Evolutionary conservation across 1,140 invertebrate genomes (phyloP), one percentile per base, ranked within the genome.

Genomic region (Calephelis nemesis): DNA sequence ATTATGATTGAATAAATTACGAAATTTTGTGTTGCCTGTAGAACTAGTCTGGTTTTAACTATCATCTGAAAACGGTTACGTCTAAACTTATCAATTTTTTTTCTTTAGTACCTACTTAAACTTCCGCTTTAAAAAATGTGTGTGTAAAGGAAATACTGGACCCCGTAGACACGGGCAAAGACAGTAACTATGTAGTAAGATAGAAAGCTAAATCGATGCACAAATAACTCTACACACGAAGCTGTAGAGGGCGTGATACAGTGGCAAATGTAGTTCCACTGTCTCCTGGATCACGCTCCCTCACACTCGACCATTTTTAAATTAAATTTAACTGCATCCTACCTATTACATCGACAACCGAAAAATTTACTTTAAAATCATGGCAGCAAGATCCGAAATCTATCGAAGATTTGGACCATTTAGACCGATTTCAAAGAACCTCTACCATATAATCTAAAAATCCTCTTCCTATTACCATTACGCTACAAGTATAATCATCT

Each of bases 231-330:
- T 4, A n/a, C 40, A 76, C 68, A 67, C 65, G 82, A 85, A 81
- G 62, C 54, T 54, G 58, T 74, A 79, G 87, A 91, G 91, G 84
- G 88, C 84, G 82, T 88, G 90, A 92, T 91, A 90, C 90, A 80
- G 88, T 89, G 90, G 86, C 85, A 88, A 88, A 89, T 90, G 90
- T 85, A 30, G 30, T 81, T 82, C 88, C 84, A 86, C 87, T 90
- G 89, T 87, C 85, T 84, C 81, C 80, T 83, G 83, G 88, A 84
- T 83, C 87, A 85, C 81, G 74, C 82, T 86, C 83, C 83, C 83
- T 88, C 87, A 88, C 86, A 88, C 85, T 84, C 86, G 74, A 72
- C 81, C 79, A 76, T 77, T 76, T 77, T 62, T 75, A 70, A 80
- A 79, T 78, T 75, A 82, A 79, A 76, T 75, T 79, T 74, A 72